Percentiles rank a stretch among this genome's conserved stretches.
These are phyloP conservation scores for Aplysia californica DNA, from an alignment of 1,140 invertebrate species.

Conservation along the genomic window DNA sequence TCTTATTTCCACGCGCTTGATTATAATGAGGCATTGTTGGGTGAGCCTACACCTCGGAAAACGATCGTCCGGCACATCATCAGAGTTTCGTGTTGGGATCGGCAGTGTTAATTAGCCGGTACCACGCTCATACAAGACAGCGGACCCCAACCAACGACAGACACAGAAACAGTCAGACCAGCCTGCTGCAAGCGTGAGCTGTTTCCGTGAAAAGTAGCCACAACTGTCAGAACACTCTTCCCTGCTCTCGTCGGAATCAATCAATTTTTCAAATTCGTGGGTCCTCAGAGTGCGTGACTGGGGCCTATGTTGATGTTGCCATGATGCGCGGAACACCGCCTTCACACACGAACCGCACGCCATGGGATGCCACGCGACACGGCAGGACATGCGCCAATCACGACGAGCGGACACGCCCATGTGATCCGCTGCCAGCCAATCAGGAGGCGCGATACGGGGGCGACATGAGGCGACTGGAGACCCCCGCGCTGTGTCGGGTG, in stretches of 20 bases:
- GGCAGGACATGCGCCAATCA: slow-evolving; percentile 3
- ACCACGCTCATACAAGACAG: neutral
- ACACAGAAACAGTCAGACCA: neutral
- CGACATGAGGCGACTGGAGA: neutral
- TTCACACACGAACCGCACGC: neutral
- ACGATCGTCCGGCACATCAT: too few species aligned
- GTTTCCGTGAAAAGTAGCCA: slow-evolving; percentile 16
- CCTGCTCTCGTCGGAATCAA: slow-evolving; percentile 16
- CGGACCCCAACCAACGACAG: neutral
- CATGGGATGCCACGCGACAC: slow-evolving; percentile 25
- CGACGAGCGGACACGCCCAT: neutral
- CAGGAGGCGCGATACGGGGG: neutral
- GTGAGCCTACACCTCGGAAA: too few species aligned
- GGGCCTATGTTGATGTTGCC: slow-evolving; percentile 15
- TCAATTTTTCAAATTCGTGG: slow-evolving; percentile 21
- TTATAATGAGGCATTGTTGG: too few species aligned
- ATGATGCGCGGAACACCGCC: slow-evolving; percentile 14
- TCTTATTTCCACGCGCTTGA: too few species aligned
- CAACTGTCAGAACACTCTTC: slow-evolving; percentile 15
- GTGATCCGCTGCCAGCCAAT: neutral
- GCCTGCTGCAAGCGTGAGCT: neutral
- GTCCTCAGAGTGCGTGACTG: slow-evolving; percentile 16
- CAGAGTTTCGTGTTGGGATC: neutral
- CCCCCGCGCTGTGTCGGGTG: neutral
- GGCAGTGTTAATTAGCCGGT: neutral